Percentiles rank a stretch among this genome's conserved stretches.
phyloP scores from a whole-genome alignment of 2,113 vertebrate genomes.

The Nanorana parkeri region DNA sequence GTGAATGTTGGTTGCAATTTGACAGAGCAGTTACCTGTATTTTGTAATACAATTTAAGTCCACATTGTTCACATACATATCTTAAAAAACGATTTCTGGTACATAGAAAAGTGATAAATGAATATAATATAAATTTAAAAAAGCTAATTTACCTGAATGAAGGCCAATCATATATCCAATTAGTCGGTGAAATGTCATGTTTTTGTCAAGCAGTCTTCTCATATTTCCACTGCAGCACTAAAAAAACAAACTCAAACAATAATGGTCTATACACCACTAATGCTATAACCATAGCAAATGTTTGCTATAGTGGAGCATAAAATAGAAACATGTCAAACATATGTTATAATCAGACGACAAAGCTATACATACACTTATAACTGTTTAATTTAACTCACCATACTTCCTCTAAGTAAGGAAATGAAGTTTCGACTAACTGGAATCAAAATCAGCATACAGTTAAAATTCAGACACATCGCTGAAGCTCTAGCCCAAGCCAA shows the following conservation, averaged over 20 bases:
- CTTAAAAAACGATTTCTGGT: too few relatives aligned
- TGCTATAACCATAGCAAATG: too few relatives aligned
- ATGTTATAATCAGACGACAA: background rate
- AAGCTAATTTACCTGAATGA: slow-evolving; percentile 74
- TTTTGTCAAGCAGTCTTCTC: slow-evolving; percentile 78
- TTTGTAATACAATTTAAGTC: too few relatives aligned
- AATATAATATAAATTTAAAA: slow-evolving; percentile 12
- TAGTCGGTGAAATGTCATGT: slow-evolving; percentile 77
- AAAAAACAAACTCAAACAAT: slow-evolving; percentile 51
- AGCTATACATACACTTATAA: too few relatives aligned
- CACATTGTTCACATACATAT: too few relatives aligned
- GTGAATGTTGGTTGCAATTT: too few relatives aligned
- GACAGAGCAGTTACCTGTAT: too few relatives aligned
- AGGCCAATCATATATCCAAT: slow-evolving; percentile 76
- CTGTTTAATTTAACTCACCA: slow-evolving; percentile 68
- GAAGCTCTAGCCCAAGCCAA: slow-evolving; percentile 83
- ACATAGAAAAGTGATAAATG: background rate
- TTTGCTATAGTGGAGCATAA: too few relatives aligned
- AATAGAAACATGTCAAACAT: too few relatives aligned
- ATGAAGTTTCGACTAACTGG: slow-evolving; percentile 79
- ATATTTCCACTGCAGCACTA: slow-evolving; percentile 74
- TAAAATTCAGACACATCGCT: slow-evolving; percentile 80
- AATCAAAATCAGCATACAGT: slow-evolving; percentile 81
- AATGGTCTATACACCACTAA: background rate
- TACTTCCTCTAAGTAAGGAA: slow-evolving; percentile 76